Conservation (phyloP, 2,888 invertebrate genomes). For the Pedicia rivosa region DNA sequence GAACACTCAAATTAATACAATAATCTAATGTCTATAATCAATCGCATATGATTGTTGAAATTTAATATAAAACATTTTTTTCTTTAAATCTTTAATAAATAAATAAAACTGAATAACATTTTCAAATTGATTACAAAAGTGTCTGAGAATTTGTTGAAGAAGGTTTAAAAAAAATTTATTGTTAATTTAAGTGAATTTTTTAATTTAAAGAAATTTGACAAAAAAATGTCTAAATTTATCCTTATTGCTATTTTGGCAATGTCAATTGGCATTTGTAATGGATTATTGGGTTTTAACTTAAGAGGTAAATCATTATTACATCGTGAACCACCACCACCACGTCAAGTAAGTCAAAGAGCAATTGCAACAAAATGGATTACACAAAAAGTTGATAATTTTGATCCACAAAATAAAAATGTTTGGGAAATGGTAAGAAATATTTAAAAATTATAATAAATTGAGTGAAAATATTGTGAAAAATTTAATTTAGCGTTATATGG, state of each 20-base stretch:
- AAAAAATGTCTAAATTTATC: background rate
- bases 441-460: background rate
- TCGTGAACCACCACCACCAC: background rate
- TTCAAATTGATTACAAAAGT: too few relatives aligned
- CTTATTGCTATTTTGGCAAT: background rate
- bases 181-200: too few relatives aligned
- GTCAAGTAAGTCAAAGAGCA: slow-evolving; percentile 14
- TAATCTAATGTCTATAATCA: too few relatives aligned
- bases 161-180: too few relatives aligned
- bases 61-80: too few relatives aligned
- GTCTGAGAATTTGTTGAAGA: too few relatives aligned
- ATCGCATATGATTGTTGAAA: too few relatives aligned
- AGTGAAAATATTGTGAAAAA: background rate
- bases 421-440: slow-evolving; percentile 33
- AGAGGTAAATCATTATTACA: too few relatives aligned
- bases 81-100: too few relatives aligned
- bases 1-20: too few relatives aligned
- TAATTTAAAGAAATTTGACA: too few relatives aligned
- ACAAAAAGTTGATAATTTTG: slow-evolving; percentile 42
- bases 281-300: background rate
- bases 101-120: too few relatives aligned
- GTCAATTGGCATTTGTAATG: background rate
- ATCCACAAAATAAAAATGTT: slow-evolving; percentile 33
- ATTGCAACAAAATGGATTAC: slow-evolving; percentile 32
- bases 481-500: slow-evolving; percentile 30